Conservation (phyloP, 2,113 vertebrate genomes). For the Nothoprocta perdicaria region DNA sequence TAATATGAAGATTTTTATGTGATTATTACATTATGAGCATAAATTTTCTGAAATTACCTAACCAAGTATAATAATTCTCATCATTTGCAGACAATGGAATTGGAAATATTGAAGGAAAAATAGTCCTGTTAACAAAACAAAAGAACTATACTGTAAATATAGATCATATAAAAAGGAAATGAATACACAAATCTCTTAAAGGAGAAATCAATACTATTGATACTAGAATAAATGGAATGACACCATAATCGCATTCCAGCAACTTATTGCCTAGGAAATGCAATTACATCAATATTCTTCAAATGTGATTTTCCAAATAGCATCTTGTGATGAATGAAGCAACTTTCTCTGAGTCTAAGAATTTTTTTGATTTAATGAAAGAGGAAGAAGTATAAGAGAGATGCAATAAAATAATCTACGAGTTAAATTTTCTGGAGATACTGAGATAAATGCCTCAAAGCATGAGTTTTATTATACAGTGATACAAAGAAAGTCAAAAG, state of each 20-base stretch:
- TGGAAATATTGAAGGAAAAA: background rate
- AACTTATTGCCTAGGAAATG: background rate
- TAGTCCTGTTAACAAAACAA: background rate
- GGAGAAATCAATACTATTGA: slow-evolving; percentile 15
- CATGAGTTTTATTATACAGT: background rate
- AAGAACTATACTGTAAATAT: background rate
- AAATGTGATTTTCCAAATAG: background rate
- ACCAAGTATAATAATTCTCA: background rate
- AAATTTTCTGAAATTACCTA: background rate
- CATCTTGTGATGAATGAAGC: background rate
- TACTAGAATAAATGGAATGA: slow-evolving; percentile 12
- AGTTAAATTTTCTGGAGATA: background rate
- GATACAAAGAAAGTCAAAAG: background rate
- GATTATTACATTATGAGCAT: fast-evolving
- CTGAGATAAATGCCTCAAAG: background rate
- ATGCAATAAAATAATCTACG: background rate
- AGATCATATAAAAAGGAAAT: background rate
- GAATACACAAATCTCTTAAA: background rate
- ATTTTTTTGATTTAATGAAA: background rate
- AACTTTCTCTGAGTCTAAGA: background rate
- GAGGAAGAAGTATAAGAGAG: background rate
- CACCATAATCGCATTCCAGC: background rate
- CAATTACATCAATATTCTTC: background rate
- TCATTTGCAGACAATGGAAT: background rate
- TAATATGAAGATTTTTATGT: background rate